Evolutionary conservation across 2,888 invertebrate species (phyloP), one percentile per base, ranked within the genome.

Genomic region (Tetrapedia diversipes): DNA sequence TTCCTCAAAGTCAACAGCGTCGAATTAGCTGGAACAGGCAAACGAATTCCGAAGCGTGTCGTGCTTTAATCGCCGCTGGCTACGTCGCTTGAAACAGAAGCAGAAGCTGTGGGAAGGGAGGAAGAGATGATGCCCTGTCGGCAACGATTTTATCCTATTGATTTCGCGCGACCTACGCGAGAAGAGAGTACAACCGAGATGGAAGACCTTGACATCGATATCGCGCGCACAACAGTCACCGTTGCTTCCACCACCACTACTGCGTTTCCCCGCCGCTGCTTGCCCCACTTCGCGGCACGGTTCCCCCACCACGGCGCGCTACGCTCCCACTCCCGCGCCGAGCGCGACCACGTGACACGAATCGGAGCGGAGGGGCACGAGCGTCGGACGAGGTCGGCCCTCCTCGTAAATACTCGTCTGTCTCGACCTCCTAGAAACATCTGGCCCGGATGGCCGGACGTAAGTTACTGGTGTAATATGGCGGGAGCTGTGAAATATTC

Each of bases 161-260:
- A 89, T 90, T 88, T 86, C 84, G 85, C 85, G 88, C 91, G 89
- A 90, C 89, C 89, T 91, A 81, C 90, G 86, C 75, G 89, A 90
- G 83, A 86, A 86, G 70, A 79, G 84, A 77, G 75, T 86, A 89
- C 83, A 83, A 88, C 83, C 89, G 89, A 87, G 89, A 87, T 86
- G 86, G 82, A 87, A 84, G 89, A 90, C 90, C 90, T 90, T 90
- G 90, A 90, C 90, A 90, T 89, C 87, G 86, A 89, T 88, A 88
- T 85, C 83, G 79, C 70, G 79, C 70, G 80, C 81, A 85, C 85
- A 86, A 86, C 87, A 87, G 87, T 80, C 61, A 75, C 79, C 85
- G 37, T 61, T 37, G 45, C 14, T 39, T 57, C 39, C 37, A 37
- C 64, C 70, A 54, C 70, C 57, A 67, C 19, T 57, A 53, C 0